Base-by-base conservation (phyloP, 1,140 invertebrate species). In the Nylanderia fulva region DNA sequence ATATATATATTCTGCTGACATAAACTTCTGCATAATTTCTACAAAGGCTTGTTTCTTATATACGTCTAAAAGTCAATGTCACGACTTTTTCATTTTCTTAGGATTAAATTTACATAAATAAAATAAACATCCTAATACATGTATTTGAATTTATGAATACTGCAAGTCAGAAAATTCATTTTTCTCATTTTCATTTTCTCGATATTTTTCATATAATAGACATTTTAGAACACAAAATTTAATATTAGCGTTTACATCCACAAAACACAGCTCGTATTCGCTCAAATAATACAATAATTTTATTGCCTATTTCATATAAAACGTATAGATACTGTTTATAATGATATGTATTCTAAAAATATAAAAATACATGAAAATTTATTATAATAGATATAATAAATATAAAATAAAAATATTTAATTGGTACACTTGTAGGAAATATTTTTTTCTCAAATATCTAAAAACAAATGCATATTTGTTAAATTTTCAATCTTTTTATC, bases 81-180 rank as follows among this genome's bases (percentile, higher is more conserved):
- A 33, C 33, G 18, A 72, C 60, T 42, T 6, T 33, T 33, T 45
- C 13, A 27, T n/a, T 48, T 63, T 39, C 48, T 84, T 29, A 84
- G 0, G 21, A 24, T 48, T 74, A 74, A 75, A 9, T 58, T 54
- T 83, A 84, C 24, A 66, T 79, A 76, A 77, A 72, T 33, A 21
- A 88, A 60, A 74, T 29, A 64, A 79, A 88, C 82, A 24, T 36
- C n/a, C 13, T 48, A 64, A 56, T 42, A 84, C 7, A 13, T 39
- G 3, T 33, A 33, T 79, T n/a, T 45, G 7, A 77, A 64, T 84
- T 84, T 45, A 64, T 84, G 72, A 74, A 88, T 54, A 88, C 56
- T 75, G 69, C 45, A 39, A 84, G 66, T 29, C 42, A 71, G n/a
- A 56, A 48, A 48, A 48, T 4, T 48, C 45, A 15, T 48, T 48